Evolutionary conservation across 2,113 vertebrate species (phyloP).

Genomic region (Gasterosteus aculeatus): DNA sequence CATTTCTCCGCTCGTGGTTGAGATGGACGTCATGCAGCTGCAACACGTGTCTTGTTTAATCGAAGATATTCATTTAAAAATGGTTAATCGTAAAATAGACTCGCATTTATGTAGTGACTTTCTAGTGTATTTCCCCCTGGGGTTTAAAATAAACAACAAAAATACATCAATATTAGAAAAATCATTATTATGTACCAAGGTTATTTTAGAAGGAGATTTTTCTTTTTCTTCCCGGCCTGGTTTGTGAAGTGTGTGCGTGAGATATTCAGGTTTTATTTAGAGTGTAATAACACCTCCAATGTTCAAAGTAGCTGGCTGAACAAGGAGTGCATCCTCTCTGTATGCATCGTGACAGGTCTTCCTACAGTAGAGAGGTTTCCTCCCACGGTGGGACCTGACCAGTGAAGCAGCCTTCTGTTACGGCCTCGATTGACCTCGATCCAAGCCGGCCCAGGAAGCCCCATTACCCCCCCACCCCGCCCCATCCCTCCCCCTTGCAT

Average conservation of each 20-base stretch:
- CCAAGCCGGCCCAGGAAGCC: conserved; percentile 50
- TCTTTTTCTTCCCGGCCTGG: neutral
- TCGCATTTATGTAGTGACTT: neutral
- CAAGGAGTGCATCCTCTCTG: neutral
- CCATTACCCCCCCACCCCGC: conserved; percentile 66
- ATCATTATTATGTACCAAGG: neutral
- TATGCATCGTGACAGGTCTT: neutral
- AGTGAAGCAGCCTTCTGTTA: conserved; percentile 13
- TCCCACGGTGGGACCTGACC: conserved; percentile 31
- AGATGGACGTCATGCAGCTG: neutral
- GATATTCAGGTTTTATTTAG: conserved; percentile 23
- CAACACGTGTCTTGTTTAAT: neutral
- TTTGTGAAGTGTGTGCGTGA: neutral
- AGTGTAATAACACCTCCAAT: conserved; percentile 7
- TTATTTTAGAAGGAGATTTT: neutral
- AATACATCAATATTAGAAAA: neutral
- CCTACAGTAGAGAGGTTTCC: conserved; percentile 9
- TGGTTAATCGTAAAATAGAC: neutral
- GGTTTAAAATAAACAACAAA: neutral
- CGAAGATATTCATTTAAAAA: neutral
- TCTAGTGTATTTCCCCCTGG: neutral
- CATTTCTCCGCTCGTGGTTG: neutral
- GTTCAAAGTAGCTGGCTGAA: conserved; percentile 14
- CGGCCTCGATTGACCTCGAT: conserved; percentile 50
- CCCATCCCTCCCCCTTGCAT: conserved; percentile 60